Percentiles rank a stretch among this genome's conserved stretches.
Conservation (phyloP, 2,888 invertebrate species). For the Odontocerum albicorne region DNA sequence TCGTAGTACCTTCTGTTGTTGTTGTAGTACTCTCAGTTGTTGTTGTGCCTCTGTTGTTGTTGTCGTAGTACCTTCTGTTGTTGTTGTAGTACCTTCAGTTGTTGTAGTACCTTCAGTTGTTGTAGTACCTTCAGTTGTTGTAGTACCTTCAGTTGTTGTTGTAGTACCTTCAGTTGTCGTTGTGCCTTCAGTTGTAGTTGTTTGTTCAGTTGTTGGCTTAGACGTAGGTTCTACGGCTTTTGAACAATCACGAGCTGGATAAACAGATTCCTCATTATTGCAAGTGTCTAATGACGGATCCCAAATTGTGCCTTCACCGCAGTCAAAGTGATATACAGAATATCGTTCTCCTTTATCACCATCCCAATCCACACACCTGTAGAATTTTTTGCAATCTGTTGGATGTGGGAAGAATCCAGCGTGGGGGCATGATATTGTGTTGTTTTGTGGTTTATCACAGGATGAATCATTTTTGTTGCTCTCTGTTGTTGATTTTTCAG, state of each 20-base stretch:
- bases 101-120: conserved; percentile 22
- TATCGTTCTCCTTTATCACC: conserved; percentile 55
- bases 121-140: conserved; percentile 35
- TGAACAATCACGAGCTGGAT: conserved; percentile 55
- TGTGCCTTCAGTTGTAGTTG: conserved; percentile 36
- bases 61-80: conserved; percentile 37
- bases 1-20: conserved; percentile 37
- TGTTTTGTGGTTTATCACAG: conserved; percentile 26
- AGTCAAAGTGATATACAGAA: conserved; percentile 67
- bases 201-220: conserved; percentile 38
- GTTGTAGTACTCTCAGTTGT: conserved; percentile 31
- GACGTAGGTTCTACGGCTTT: conserved; percentile 37
- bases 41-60: conserved; percentile 33
- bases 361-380: conserved; percentile 66
- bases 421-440: conserved; percentile 47
- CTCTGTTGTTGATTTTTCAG: conserved; percentile 39
- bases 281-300: conserved; percentile 68
- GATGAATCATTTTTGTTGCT: conserved; percentile 33
- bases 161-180: conserved; percentile 34
- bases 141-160: conserved; percentile 37
- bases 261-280: conserved; percentile 66
- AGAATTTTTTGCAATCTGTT: conserved; percentile 65
- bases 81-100: conserved; percentile 20
- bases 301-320: conserved; percentile 72
- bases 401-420: conserved; percentile 65